Conservation (phyloP, 92 coral and sea anemone species). For the Epizoanthus ramosus region DNA sequence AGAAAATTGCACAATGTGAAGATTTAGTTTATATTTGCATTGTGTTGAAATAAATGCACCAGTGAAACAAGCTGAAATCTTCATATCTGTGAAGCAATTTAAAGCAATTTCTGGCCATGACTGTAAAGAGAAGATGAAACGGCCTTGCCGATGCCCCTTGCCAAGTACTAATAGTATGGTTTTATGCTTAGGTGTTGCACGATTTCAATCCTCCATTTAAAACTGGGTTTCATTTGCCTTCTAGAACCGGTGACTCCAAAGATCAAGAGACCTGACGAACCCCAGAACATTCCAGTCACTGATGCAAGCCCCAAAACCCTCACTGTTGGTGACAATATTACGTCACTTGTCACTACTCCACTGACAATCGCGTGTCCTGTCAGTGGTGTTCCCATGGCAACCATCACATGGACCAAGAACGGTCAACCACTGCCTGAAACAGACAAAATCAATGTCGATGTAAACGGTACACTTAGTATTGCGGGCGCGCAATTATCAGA, state of each 20-base stretch:
- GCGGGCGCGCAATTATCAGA: conserved; percentile 15
- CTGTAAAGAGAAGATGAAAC: too few species aligned
- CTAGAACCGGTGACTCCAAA: conserved; percentile 24
- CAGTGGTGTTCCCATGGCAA: conserved; percentile 19
- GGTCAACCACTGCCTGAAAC: conserved; percentile 15
- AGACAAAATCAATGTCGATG: conserved; percentile 7
- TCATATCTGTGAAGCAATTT: too few species aligned
- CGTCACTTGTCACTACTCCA: conserved; percentile 17
- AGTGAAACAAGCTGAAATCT: too few species aligned
- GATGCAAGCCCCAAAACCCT: conserved; percentile 6
- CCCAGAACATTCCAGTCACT: conserved; percentile 4
- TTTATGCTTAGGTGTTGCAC: background rate
- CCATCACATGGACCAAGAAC: conserved; percentile 12
- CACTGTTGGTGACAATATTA: conserved; percentile 22
- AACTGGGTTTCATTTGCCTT: background rate
- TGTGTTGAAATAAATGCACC: too few species aligned
- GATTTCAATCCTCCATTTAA: too few species aligned
- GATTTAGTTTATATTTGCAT: too few species aligned
- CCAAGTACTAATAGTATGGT: background rate
- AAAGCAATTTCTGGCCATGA: too few species aligned
- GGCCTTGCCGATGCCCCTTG: too few species aligned
- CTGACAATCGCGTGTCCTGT: conserved; percentile 16
- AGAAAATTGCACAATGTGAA: background rate
- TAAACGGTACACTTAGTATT: conserved; percentile 16
- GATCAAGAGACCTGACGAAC: conserved; percentile 12